A percentile compares a stretch with the other conserved stretches of the same genome.
Evolutionary conservation across 2,113 vertebrate species (phyloP).

Genomic region (Zonotrichia leucophrys): DNA sequence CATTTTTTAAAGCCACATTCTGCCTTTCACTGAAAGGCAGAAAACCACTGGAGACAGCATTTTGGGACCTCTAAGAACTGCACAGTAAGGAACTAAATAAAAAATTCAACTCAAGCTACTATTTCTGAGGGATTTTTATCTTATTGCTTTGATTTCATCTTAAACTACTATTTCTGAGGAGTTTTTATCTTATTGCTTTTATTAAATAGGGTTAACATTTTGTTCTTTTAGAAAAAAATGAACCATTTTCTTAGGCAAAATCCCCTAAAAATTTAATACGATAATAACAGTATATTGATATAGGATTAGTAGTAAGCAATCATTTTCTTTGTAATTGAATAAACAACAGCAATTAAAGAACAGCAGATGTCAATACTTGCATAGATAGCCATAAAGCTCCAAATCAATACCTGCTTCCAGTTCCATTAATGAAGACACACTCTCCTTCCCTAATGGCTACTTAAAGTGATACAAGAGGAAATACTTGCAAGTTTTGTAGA

Average conservation of each 20-base stretch:
- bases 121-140: background rate
- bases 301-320: background rate
- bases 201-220: background rate
- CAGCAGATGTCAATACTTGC: background rate
- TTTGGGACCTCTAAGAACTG: background rate
- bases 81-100: background rate
- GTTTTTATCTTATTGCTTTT: background rate
- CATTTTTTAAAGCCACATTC: background rate
- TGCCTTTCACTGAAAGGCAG: background rate
- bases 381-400: background rate
- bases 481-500: background rate
- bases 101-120: background rate
- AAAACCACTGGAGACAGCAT: background rate
- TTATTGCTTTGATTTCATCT: background rate
- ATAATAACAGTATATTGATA: background rate
- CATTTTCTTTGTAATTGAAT: background rate
- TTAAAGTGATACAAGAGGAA: background rate
- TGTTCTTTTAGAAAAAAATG: background rate
- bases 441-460: background rate
- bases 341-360: background rate
- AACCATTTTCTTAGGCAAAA: background rate
- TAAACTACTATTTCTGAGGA: background rate
- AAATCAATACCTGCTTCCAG: background rate
- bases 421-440: background rate
- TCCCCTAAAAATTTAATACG: background rate